Evolutionary conservation across 2,888 invertebrate genomes (phyloP), one percentile per base, ranked within the genome.

Genomic region (Tenthredo amoena): DNA sequence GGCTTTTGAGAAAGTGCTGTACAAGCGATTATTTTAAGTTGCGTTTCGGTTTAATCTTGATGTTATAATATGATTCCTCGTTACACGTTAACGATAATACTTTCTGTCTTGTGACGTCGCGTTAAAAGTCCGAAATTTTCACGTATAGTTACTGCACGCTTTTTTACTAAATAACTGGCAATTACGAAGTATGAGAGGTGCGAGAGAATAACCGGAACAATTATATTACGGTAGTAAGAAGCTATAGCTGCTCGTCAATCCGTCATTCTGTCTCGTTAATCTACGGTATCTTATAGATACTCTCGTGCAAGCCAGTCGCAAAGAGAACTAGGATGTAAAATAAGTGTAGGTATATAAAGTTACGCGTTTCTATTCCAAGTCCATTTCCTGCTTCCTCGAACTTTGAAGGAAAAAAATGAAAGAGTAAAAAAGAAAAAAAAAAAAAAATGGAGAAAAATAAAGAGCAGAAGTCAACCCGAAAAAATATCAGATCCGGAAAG

Each of bases 191-290:
- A 50, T 50, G 15, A 15, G 15, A 15, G 2, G 15, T 3, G 15
- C 15, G 50, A n/a, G 12, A 71, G 34, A 71, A 62, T 43, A 26
- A 71, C 71, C 31, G 71, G 71, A 71, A 71, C 71, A 71, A 34
- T 71, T 71, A n/a, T 6, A 34, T 71, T 34, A 34, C 15, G 71
- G 37, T 55, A 55, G 55, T 55, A 55, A 55, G 31, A 18, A 68
- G 31, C 65, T 65, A 12, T 65, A 43, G 43, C 12, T 3, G 47
- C 34, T 40, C 74, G 74, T 47, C 74, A 47, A 74, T 74, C 74
- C 47, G 9, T 74, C 74, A 74, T 26, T 74, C 47, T 74, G 74
- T 74, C 74, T 74, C 74, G 26, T 74, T 47, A 74, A 74, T 74
- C 71, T 74, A 47, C 47, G 47, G n/a, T n/a, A n/a, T 18, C n/a